Base-by-base conservation (phyloP, 2,797 vertebrate genomes). In the Simalia tracyae region DNA sequence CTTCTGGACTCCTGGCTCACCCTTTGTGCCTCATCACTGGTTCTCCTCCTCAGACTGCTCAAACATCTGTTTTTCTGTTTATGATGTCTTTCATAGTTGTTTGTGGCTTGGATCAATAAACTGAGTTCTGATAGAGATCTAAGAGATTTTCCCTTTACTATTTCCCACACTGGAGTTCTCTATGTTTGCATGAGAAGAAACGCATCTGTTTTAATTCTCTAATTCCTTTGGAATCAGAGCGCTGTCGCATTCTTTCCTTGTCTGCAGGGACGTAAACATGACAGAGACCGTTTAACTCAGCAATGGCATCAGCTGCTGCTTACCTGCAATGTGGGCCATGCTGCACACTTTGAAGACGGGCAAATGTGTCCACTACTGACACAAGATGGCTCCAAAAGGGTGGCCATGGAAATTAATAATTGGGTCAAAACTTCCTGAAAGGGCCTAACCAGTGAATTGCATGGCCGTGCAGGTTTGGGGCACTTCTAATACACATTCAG, bases 111-210 rank as follows among this genome's bases (percentile, higher is more conserved):
- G 88, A 72, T 94, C 0, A 84, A 66, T 94, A 64, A 8, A 54
- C n/a, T 3, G n/a, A n/a, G 2, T 46, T 87, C 92, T 3, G 0
- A 89, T 66, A 87, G 64, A 42, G 19, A 46, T 81, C 84, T 46
- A 46, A 17, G n/a, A 57, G 84, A 10, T 93, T 66, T 59, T 92
- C 89, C 93, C 92, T 0, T 28, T 0, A 76, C 95, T 94, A 66
- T 11, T 61, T 87, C 88, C 89, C 85, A 81, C 86, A 3, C 86
- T 63, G 50, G 57, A 2, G 1, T 14, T 31, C 66, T 0, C 6
- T 31, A 24, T 9, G 26, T 8, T 59, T 59, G n/a, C 84, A 31
- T 57, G n/a, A 31, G 10, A 57, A 86, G 54, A 31, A 31, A 31
- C 31, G 54, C 1, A 4, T 1, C 46, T n/a, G 60, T 60, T 2